Conservation (phyloP, 2,113 vertebrate species). For the Pterocles gutturalis region DNA sequence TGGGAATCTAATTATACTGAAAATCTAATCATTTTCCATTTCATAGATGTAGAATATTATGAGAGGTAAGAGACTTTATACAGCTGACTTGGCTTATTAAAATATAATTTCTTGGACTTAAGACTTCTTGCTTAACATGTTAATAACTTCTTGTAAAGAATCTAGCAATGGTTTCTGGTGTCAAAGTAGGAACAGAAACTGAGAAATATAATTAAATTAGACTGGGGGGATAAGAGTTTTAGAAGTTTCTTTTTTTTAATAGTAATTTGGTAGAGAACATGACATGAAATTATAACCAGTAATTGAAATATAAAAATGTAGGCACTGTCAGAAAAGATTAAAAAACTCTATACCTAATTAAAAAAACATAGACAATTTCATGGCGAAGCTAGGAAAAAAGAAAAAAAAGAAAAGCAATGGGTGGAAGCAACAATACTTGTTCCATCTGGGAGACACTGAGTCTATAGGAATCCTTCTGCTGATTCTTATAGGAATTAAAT, state of each 20-base stretch:
- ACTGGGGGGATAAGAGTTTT: background rate
- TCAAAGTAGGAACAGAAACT: background rate
- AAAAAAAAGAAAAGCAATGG: accelerated
- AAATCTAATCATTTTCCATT: constrained; percentile 14
- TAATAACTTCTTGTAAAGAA: background rate
- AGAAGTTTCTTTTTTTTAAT: background rate
- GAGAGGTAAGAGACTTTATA: background rate
- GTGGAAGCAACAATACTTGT: background rate
- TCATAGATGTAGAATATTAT: background rate
- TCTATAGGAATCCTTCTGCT: background rate
- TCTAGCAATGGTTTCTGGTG: background rate
- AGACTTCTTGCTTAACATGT: background rate
- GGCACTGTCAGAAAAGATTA: background rate
- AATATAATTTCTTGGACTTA: background rate
- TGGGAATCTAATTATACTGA: background rate
- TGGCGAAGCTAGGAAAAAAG: background rate
- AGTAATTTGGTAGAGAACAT: background rate
- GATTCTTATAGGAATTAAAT: background rate
- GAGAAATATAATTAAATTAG: constrained; percentile 18
- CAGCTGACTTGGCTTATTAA: background rate
- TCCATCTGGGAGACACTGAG: background rate
- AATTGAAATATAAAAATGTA: background rate
- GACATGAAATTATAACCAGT: background rate
- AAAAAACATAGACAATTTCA: background rate
- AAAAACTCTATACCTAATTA: background rate